These are phyloP conservation scores for Masnerella sp. DNA, from an alignment of 2,888 invertebrate species.

Conservation along the genomic window DNA sequence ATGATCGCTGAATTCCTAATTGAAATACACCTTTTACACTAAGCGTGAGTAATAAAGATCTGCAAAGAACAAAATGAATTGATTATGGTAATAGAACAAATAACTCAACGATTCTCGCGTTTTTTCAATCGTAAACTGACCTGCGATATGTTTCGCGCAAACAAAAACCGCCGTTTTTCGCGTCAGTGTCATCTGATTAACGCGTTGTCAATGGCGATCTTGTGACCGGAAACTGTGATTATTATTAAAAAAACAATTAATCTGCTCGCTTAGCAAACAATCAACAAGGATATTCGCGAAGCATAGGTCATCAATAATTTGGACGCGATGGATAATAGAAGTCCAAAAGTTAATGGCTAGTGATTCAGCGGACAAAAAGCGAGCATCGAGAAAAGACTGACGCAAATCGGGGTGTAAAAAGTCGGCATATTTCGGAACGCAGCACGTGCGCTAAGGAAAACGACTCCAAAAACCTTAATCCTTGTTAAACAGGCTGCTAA, in stretches of 20 bases:
- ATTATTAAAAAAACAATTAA: too few relatives aligned
- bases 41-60: constrained; percentile 23
- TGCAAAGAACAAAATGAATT: constrained; percentile 28
- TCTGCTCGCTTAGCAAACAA: too few relatives aligned
- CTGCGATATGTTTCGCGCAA: too few relatives aligned
- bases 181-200: too few relatives aligned
- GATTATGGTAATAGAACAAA: constrained; percentile 24
- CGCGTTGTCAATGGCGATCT: too few relatives aligned
- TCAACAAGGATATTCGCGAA: too few relatives aligned
- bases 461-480: constrained; percentile 20
- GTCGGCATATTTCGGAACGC: constrained; percentile 30
- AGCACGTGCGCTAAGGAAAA: constrained; percentile 28
- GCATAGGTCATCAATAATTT: constrained; percentile 26
- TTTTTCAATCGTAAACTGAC: too few relatives aligned
- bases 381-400: constrained; percentile 16
- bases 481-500: too few relatives aligned
- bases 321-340: constrained; percentile 16
- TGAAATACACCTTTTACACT: constrained; percentile 23
- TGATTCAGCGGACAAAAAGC: constrained; percentile 30
- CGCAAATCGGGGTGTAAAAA: constrained; percentile 19
- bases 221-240: too few relatives aligned
- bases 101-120: neutral
- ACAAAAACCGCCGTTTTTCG: too few relatives aligned
- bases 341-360: constrained; percentile 34
- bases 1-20: constrained; percentile 25